Evolutionary conservation across 2,113 vertebrate genomes (phyloP).

Genomic region (Pachycephala philippinensis): DNA sequence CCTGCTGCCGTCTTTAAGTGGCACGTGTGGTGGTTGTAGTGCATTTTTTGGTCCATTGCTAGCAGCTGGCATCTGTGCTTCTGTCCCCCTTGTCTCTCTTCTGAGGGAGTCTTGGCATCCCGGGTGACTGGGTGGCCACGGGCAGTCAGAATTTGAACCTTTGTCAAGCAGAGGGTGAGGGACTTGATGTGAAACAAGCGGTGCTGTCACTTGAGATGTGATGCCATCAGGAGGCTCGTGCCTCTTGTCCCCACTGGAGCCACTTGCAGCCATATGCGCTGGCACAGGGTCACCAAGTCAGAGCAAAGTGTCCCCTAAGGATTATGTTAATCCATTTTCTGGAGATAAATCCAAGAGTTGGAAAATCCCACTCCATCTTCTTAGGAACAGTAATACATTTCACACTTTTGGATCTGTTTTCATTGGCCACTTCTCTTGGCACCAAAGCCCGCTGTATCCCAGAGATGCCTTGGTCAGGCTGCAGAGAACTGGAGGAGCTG

Average conservation of each 20-base stretch:
- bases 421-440: neutral
- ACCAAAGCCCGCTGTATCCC: neutral
- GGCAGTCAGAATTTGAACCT: neutral
- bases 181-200: fast-evolving
- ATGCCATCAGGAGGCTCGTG: neutral
- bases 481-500: neutral
- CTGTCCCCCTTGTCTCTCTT: neutral
- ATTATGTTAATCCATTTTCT: conserved; percentile 36
- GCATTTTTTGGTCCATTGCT: fast-evolving
- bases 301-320: neutral
- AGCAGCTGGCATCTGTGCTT: neutral
- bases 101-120: neutral
- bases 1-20: neutral
- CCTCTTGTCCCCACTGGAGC: neutral
- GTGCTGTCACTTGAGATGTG: fast-evolving
- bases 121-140: fast-evolving
- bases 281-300: neutral
- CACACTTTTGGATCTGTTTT: neutral
- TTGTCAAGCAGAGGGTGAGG: neutral
- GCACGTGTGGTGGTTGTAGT: fast-evolving
- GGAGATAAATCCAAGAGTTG: neutral
- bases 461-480: neutral
- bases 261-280: neutral
- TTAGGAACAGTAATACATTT: neutral
- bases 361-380: neutral